phyloP scores from a whole-genome alignment of 37 sponge, comb jelly and placozoan genomes.

The Oopsacas minuta region DNA sequence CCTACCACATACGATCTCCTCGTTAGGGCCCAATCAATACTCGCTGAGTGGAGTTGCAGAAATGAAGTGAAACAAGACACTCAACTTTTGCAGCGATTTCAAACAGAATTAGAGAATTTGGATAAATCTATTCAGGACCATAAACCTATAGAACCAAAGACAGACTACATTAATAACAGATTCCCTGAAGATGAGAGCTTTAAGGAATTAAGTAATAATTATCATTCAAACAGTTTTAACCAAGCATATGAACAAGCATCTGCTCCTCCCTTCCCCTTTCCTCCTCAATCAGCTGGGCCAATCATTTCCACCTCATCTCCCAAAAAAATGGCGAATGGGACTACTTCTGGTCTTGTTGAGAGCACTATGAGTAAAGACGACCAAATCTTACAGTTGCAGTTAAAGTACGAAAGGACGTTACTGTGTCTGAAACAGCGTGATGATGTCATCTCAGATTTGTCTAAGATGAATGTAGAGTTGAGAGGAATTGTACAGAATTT shows the following conservation, averaged over 20 bases:
- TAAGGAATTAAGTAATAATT: background rate
- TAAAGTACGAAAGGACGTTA: background rate
- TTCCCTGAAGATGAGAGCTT: background rate
- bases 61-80: background rate
- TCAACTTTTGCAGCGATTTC: background rate
- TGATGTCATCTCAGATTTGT: background rate
- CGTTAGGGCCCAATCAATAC: background rate
- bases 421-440: background rate
- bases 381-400: background rate
- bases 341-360: background rate
- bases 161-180: background rate
- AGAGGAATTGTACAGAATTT: background rate
- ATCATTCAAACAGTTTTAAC: background rate
- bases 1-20: background rate
- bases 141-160: background rate
- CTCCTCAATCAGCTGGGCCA: background rate
- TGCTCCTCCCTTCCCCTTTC: background rate
- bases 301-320: background rate
- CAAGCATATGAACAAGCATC: background rate
- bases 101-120: background rate
- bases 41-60: background rate
- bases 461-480: conserved; percentile 7
- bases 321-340: background rate
- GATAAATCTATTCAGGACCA: background rate
- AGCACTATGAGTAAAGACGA: background rate